Evolutionary conservation across 2,797 vertebrate species (phyloP).

Genomic region (Peromyscus nudipes): DNA sequence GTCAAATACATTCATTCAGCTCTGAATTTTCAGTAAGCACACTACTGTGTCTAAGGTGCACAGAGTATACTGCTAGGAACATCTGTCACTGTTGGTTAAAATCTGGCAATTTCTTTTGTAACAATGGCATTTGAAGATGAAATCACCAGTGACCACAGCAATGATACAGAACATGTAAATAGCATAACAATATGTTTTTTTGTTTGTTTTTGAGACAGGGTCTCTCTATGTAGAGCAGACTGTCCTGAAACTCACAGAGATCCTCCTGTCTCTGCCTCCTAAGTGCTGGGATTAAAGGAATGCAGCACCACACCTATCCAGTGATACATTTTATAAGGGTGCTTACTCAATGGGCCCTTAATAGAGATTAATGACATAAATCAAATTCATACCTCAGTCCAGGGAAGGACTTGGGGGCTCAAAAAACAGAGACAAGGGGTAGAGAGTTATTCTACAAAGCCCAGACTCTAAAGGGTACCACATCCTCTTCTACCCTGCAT

Average conservation of each 20-base stretch:
- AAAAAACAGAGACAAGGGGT: neutral
- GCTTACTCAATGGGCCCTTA: neutral
- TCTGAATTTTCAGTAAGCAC: neutral
- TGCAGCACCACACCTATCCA: neutral
- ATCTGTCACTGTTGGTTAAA: neutral
- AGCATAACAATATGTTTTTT: neutral
- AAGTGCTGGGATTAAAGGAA: neutral
- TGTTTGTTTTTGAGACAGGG: neutral
- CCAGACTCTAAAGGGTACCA: neutral
- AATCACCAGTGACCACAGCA: neutral
- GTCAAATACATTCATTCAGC: neutral
- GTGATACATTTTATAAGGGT: neutral
- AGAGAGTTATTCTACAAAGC: accelerated
- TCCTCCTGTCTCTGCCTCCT: neutral
- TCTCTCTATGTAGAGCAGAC: neutral
- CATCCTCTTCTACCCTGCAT: neutral
- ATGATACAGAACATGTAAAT: neutral
- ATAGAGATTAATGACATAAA: neutral
- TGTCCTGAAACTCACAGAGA: neutral
- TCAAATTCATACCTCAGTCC: neutral
- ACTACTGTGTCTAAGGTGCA: neutral
- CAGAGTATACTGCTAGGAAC: neutral
- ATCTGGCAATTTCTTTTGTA: neutral
- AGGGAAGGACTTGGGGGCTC: neutral
- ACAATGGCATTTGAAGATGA: neutral